Percentiles rank a stretch among this genome's conserved stretches.
Conservation (phyloP, 2,113 vertebrate genomes). For the Parus major region DNA sequence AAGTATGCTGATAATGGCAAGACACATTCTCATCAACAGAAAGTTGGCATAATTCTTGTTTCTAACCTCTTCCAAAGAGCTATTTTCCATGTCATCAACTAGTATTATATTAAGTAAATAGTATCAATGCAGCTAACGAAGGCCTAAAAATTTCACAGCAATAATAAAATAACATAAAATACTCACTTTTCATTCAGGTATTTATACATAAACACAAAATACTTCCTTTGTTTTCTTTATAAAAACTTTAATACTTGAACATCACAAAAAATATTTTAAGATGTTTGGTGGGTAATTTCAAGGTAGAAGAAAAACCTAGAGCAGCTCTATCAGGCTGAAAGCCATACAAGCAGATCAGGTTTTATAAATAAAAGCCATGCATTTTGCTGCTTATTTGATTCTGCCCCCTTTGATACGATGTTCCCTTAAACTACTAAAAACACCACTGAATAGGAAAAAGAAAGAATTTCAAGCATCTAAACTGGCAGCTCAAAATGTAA, state of each 20-base stretch:
- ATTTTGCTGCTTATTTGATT: not conserved
- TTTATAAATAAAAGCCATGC: not conserved
- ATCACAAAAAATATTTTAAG: not conserved
- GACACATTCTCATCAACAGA: not conserved
- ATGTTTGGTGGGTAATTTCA: not conserved
- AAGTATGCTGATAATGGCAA: not conserved
- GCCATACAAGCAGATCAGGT: not conserved
- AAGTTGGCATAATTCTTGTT: not conserved
- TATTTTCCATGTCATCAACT: not conserved
- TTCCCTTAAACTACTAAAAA: not conserved
- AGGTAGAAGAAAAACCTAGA: not conserved
- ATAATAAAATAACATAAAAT: not conserved
- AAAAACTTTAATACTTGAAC: not conserved
- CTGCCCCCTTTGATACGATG: not conserved
- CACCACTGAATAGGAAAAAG: not conserved
- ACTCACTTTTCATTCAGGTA: not conserved
- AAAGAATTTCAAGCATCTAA: not conserved
- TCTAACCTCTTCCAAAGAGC: not conserved
- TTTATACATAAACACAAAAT: not conserved
- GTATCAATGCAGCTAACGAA: not conserved
- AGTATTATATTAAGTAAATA: not conserved
- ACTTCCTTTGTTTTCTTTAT: not conserved
- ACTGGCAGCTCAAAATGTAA: not conserved
- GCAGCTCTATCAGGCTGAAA: not conserved
- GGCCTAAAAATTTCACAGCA: not conserved